A percentile compares a stretch with the other conserved stretches of the same genome.
These are phyloP conservation scores for Phasia obesa DNA, from an alignment of 2,888 invertebrate species.

Conservation along the genomic window DNA sequence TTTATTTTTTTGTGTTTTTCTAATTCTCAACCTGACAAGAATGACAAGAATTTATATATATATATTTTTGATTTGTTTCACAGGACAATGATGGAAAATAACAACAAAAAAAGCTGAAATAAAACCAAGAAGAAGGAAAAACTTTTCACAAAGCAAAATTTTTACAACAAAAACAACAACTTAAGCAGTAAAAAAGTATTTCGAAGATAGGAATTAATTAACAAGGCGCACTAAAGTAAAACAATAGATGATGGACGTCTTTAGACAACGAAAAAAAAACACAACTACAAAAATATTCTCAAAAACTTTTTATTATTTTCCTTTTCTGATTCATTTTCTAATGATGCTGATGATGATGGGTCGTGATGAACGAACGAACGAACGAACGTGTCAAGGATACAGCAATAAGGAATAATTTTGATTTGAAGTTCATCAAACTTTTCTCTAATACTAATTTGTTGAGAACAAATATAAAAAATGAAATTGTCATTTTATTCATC, in stretches of 20 bases:
- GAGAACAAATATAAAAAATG: neutral
- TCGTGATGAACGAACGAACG: constrained; percentile 53
- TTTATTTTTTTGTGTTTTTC: neutral
- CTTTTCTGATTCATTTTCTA: constrained; percentile 7
- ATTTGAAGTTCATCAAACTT: constrained; percentile 68
- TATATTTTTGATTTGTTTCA: constrained; percentile 66
- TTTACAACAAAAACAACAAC: constrained; percentile 11
- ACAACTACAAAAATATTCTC: constrained; percentile 47
- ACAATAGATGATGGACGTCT: constrained; percentile 65
- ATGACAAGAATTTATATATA: constrained; percentile 63
- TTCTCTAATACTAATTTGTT: constrained; percentile 63
- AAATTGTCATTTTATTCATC: too few relatives aligned
- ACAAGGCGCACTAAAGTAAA: constrained; percentile 72
- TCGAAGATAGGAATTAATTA: constrained; percentile 82
- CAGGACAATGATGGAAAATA: constrained; percentile 62
- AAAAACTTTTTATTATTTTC: constrained; percentile 40
- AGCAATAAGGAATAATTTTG: constrained; percentile 62
- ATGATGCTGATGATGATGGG: constrained; percentile 46
- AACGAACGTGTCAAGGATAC: constrained; percentile 64
- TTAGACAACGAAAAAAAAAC: constrained; percentile 24
- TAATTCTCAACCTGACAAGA: constrained; percentile 62
- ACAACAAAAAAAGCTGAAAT: constrained; percentile 42
- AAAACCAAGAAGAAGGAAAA: constrained; percentile 48
- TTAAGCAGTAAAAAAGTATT: constrained; percentile 74
- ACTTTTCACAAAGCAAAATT: constrained; percentile 66